These are phyloP conservation scores for Carlito syrichta DNA, from an alignment of 2,113 vertebrate genomes.

Conservation along the genomic window DNA sequence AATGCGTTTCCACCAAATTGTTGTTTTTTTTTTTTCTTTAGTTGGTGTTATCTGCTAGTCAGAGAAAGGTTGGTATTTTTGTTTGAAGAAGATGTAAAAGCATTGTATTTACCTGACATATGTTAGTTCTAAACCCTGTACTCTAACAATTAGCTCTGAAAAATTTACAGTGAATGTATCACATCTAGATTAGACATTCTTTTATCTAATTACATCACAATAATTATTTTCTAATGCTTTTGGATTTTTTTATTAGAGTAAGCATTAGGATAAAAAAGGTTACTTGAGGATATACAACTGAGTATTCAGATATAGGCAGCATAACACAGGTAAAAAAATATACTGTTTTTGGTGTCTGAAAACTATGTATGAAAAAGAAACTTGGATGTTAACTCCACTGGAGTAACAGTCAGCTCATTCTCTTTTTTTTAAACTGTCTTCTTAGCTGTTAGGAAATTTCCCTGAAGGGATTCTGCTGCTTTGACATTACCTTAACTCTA, in stretches of 20 bases:
- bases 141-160: constrained; percentile 12
- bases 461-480: neutral
- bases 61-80: neutral
- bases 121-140: neutral
- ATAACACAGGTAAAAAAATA: neutral
- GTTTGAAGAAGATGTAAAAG: constrained; percentile 11
- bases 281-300: neutral
- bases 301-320: neutral
- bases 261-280: neutral
- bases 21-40: neutral
- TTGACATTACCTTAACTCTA: neutral
- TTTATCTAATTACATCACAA: neutral
- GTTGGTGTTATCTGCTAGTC: neutral
- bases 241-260: neutral
- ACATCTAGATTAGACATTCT: neutral
- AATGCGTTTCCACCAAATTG: neutral
- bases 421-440: neutral
- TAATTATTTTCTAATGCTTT: neutral
- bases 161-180: neutral
- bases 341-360: neutral
- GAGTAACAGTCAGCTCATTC: neutral
- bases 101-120: neutral
- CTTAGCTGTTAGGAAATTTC: neutral
- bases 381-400: neutral
- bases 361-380: neutral